Evolutionary conservation across 1,140 invertebrate genomes (phyloP).

Genomic region (Halictus rubicundus): DNA sequence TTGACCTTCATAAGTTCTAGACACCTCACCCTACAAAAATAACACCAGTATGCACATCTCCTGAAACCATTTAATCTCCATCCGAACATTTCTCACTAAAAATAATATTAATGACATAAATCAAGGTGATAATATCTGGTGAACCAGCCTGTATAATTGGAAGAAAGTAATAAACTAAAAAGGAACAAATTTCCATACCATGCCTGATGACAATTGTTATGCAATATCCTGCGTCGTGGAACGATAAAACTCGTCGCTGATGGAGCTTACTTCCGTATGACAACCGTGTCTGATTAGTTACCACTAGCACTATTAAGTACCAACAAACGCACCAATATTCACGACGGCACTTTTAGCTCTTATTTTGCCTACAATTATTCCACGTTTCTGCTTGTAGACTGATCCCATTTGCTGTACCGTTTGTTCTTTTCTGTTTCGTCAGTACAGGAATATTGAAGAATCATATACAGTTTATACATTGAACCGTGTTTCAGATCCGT

Average conservation of each 20-base stretch:
- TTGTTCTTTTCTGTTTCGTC: neutral
- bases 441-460: neutral
- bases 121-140: no score
- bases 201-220: constrained; percentile 18
- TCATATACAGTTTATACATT: constrained; percentile 85
- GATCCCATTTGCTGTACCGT: constrained; percentile 19
- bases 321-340: constrained; percentile 46
- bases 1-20: no score
- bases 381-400: constrained; percentile 11
- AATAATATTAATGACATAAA: no score
- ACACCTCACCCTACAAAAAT: no score
- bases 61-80: no score
- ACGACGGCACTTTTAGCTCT: constrained; percentile 34
- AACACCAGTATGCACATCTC: no score
- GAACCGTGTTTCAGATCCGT: constrained; percentile 94
- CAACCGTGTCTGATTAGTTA: constrained; percentile 42
- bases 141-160: neutral
- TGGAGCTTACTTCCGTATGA: constrained; percentile 11
- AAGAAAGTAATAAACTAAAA: constrained; percentile 26
- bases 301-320: constrained; percentile 59
- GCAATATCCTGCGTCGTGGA: constrained; percentile 38
- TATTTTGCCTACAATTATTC: constrained; percentile 10
- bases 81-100: no score
- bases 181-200: constrained; percentile 41
- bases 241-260: constrained; percentile 25